Conservation (phyloP, 2,113 vertebrate species). For the Talpa occidentalis region DNA sequence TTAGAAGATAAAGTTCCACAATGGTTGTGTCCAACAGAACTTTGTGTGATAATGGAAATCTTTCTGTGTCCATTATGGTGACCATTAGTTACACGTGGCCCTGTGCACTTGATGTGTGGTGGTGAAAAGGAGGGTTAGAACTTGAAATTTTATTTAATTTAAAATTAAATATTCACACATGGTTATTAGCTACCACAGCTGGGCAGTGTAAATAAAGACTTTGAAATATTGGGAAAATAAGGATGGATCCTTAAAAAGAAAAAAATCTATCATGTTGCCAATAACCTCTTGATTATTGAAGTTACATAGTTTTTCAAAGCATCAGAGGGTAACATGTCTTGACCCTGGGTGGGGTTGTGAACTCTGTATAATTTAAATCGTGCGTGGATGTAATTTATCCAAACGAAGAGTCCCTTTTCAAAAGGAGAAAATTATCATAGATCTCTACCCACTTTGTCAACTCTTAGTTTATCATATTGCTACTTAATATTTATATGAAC, state of each 20-base stretch:
- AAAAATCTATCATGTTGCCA: neutral
- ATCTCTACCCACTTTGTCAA: neutral
- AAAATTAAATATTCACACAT: conserved; percentile 21
- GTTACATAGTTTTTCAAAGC: neutral
- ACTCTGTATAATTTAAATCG: neutral
- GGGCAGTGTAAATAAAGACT: neutral
- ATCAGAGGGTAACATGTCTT: neutral
- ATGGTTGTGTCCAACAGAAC: neutral
- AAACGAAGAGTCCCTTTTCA: neutral
- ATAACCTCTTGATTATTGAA: conserved; percentile 4
- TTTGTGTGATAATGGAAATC: neutral
- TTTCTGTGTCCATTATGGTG: neutral
- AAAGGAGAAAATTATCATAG: neutral
- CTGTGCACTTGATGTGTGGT: neutral
- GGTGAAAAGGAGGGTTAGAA: neutral
- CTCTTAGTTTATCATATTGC: neutral
- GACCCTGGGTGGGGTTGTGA: neutral
- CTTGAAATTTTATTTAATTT: neutral
- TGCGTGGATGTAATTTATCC: neutral
- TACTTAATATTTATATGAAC: neutral
- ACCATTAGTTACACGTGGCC: neutral
- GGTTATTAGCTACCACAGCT: neutral
- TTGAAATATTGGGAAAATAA: neutral
- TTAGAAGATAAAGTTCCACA: neutral
- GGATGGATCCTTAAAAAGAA: conserved; percentile 1